phyloP scores from a whole-genome alignment of 2,797 vertebrate genomes.

The Paramormyrops hopkinsi region DNA sequence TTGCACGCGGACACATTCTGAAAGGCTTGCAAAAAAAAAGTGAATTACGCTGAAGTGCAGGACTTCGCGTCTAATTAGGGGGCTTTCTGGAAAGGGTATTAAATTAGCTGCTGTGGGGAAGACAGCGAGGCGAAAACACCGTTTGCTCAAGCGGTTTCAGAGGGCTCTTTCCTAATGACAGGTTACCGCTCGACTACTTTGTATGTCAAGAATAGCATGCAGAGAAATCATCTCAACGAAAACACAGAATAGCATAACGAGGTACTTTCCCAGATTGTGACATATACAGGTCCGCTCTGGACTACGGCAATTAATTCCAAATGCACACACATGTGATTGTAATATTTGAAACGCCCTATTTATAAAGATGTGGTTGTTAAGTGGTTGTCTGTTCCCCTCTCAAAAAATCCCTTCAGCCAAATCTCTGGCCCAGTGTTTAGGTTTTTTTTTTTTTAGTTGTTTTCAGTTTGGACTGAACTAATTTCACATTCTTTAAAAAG shows the following conservation, averaged over 20 bases:
- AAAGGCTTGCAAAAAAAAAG: neutral
- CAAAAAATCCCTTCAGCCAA: neutral
- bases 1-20: neutral
- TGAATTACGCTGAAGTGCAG: neutral
- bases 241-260: neutral
- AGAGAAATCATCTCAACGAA: neutral
- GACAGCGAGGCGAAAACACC: neutral
- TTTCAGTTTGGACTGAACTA: neutral
- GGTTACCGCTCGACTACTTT: neutral
- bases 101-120: neutral
- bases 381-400: neutral
- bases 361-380: neutral
- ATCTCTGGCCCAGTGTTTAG: neutral
- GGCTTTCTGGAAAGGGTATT: neutral
- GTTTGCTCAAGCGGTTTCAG: neutral
- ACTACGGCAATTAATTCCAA: neutral
- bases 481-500: neutral
- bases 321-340: neutral
- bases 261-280: neutral
- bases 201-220: neutral
- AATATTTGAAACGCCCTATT: neutral
- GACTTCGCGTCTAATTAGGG: neutral
- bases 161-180: neutral
- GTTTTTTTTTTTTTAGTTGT: neutral
- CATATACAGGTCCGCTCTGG: neutral